These are phyloP conservation scores for Colinus virginianus DNA, from an alignment of 2,113 vertebrate species.

Conservation along the genomic window DNA sequence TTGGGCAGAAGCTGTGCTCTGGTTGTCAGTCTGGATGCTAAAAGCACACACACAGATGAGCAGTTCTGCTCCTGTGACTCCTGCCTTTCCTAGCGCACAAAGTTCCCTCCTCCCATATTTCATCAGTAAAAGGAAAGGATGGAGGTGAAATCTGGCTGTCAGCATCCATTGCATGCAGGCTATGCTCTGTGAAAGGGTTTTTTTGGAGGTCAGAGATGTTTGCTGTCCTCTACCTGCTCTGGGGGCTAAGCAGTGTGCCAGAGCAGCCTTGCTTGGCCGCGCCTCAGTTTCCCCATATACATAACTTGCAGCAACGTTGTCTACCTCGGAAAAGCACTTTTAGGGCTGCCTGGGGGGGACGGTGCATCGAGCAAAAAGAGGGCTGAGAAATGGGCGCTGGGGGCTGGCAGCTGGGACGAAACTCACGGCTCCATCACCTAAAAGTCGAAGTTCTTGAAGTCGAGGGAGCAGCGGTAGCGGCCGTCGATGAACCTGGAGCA, in stretches of 20 bases:
- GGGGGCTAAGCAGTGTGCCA: not conserved
- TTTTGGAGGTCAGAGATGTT: not conserved
- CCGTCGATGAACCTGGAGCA: conserved; percentile 80
- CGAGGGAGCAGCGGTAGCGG: conserved; percentile 84
- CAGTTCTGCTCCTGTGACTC: not conserved
- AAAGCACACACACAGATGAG: fast-evolving
- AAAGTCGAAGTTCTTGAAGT: conserved; percentile 88
- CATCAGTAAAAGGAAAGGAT: not conserved
- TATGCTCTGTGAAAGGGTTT: not conserved
- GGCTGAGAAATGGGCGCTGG: not conserved
- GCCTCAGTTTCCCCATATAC: not conserved
- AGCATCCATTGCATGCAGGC: not conserved
- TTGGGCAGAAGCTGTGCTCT: not conserved
- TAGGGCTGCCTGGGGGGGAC: not conserved
- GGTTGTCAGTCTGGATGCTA: not conserved
- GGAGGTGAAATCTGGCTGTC: not conserved
- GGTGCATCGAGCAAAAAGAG: not conserved
- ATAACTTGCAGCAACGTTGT: not conserved
- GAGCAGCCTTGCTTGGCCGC: not conserved
- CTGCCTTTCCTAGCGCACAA: fast-evolving
- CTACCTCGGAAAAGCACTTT: not conserved
- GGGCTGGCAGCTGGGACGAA: not conserved
- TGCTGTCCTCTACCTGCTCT: not conserved
- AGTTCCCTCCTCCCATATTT: not conserved
- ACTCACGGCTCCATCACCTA: conserved; percentile 2